Percentiles rank a stretch among this genome's conserved stretches.
Evolutionary conservation across 2,113 vertebrate genomes (phyloP).

Genomic region (Actenoides hombroni): DNA sequence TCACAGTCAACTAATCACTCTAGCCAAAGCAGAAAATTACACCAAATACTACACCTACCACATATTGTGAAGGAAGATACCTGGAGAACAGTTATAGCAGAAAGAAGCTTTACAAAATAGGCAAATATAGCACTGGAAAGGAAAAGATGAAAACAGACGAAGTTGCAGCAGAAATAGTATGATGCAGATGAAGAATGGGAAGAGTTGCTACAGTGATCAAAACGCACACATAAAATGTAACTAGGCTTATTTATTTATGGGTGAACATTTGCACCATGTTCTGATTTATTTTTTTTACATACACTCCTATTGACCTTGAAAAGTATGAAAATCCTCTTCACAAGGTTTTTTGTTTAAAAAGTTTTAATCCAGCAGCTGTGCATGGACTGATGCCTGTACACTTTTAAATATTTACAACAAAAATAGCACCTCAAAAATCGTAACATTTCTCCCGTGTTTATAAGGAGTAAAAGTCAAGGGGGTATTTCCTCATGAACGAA

Average conservation of each 20-base stretch:
- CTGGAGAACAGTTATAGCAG: neutral
- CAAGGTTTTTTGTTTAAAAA: neutral
- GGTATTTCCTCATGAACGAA: neutral
- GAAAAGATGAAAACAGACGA: neutral
- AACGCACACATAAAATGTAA: neutral
- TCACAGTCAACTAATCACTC: neutral
- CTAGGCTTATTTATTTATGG: neutral
- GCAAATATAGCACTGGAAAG: neutral
- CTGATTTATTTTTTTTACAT: neutral
- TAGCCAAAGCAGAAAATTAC: neutral
- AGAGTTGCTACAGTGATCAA: neutral
- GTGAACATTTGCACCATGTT: neutral
- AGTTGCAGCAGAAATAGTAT: neutral
- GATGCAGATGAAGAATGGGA: neutral
- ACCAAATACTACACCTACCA: neutral
- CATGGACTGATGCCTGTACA: neutral
- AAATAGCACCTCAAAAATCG: neutral
- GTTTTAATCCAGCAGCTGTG: neutral
- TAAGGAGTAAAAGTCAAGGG: neutral
- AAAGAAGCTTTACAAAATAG: neutral
- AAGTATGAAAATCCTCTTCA: neutral
- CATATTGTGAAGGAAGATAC: neutral
- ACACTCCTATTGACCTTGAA: neutral
- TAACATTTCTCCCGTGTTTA: neutral
- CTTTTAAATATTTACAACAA: neutral